Conservation (phyloP, 2,888 invertebrate genomes). For the Chrysomela aeneicollis region DNA sequence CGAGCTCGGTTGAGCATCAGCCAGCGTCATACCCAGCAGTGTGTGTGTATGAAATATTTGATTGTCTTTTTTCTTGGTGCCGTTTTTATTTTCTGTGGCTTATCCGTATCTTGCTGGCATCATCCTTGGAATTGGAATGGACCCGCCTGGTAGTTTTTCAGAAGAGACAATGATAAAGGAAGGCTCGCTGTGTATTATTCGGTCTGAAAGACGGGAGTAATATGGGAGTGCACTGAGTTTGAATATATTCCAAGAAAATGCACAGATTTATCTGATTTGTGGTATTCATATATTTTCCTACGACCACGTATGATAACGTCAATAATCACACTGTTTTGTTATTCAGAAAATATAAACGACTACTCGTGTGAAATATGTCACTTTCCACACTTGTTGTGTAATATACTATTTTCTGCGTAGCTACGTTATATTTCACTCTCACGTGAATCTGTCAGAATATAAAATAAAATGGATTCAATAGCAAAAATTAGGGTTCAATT, state of each 20-base stretch:
- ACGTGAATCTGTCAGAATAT: no score
- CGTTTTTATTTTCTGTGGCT: constrained; percentile 30
- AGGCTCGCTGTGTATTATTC: neutral
- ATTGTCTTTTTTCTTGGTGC: constrained; percentile 32
- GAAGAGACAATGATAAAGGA: neutral
- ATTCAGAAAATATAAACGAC: no score
- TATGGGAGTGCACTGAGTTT: neutral
- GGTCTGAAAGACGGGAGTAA: neutral
- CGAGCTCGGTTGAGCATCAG: constrained; percentile 38
- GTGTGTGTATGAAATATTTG: constrained; percentile 42
- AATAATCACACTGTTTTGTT: no score
- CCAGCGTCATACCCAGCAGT: constrained; percentile 43
- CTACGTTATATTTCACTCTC: no score
- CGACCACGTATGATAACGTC: no score
- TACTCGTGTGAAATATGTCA: no score
- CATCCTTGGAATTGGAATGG: constrained; percentile 25
- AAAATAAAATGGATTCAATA: no score
- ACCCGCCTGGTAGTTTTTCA: neutral
- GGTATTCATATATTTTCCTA: no score
- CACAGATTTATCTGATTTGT: no score
- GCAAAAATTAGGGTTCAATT: no score
- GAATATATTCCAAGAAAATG: neutral
- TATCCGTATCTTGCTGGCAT: constrained; percentile 28
- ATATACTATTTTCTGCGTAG: no score
- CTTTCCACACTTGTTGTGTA: no score